These are phyloP conservation scores for Suncus etruscus DNA, from an alignment of 2,113 vertebrate species.

Conservation along the genomic window DNA sequence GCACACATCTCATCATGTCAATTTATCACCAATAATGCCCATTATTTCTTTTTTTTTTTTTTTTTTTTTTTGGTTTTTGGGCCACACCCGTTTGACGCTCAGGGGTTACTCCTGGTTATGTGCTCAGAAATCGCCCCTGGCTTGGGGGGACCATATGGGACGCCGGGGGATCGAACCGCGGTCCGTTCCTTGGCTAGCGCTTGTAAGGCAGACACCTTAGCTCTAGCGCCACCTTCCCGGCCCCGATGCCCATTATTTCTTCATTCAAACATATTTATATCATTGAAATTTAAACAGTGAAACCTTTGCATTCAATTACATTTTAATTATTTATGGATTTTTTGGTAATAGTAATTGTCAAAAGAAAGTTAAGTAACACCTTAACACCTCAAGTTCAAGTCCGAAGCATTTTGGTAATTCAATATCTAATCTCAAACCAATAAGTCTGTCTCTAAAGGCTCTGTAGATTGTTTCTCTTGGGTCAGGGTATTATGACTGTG, in stretches of 20 bases:
- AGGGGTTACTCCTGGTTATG: no score
- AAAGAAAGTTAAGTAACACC: slow-evolving; percentile 6
- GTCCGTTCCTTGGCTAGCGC: no score
- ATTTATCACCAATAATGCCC: slow-evolving; percentile 3
- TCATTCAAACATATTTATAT: neutral
- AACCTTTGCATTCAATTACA: slow-evolving; percentile 4
- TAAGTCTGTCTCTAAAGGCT: slow-evolving; percentile 54
- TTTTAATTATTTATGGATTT: neutral
- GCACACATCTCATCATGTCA: neutral
- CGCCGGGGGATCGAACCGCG: no score
- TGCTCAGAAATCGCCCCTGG: no score
- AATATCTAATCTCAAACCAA: neutral
- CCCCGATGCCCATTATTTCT: neutral
- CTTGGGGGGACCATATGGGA: no score
- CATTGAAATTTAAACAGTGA: neutral
- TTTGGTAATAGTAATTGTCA: neutral
- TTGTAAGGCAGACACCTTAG: no score
- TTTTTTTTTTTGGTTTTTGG: no score
- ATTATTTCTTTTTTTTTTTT: neutral
- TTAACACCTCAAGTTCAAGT: neutral
- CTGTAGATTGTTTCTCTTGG: slow-evolving; percentile 63
- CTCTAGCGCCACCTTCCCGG: no score
- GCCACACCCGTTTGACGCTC: no score
- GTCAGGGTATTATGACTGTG: slow-evolving; percentile 16
- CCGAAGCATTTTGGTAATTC: slow-evolving; percentile 17